phyloP scores from a whole-genome alignment of 2,797 vertebrate species.

The Telmatherina bonti region DNA sequence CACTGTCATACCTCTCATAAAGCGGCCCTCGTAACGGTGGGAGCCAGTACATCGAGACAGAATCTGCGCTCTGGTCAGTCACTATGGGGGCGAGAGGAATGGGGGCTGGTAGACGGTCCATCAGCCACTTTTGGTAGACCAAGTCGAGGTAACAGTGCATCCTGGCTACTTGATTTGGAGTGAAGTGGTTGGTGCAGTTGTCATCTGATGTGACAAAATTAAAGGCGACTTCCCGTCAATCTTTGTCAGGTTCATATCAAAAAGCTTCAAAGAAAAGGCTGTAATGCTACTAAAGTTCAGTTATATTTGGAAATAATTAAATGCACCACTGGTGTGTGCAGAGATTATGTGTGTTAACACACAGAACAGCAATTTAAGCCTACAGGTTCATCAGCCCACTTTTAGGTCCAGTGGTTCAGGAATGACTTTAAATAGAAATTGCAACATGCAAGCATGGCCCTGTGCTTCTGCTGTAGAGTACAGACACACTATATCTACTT shows the following conservation, averaged over 20 bases:
- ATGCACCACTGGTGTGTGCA: constrained; percentile 1
- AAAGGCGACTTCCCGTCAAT: constrained; percentile 7
- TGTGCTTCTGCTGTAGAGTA: no score
- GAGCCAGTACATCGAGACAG: constrained; percentile 92
- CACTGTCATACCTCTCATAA: constrained; percentile 86
- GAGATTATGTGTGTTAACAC: neutral
- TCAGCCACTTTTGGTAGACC: constrained; percentile 93
- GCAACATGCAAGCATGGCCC: no score
- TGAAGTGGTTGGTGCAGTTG: constrained; percentile 95
- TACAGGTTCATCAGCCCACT: no score
- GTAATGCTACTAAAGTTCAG: neutral
- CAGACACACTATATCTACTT: no score
- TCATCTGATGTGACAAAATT: constrained; percentile 84
- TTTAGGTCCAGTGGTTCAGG: no score
- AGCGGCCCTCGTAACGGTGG: constrained; percentile 89
- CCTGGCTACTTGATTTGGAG: constrained; percentile 95
- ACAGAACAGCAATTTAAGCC: neutral
- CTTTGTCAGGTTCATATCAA: constrained; percentile 8
- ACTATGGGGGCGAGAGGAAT: constrained; percentile 90
- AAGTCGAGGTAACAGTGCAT: constrained; percentile 98
- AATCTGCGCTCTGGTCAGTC: constrained; percentile 83
- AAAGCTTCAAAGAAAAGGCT: neutral
- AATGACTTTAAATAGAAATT: no score
- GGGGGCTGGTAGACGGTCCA: constrained; percentile 83
- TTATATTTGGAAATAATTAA: constrained; percentile 5